Base-by-base conservation (phyloP, 35 echinoderm and acorn worm genomes). In the Ophiothrix spiculata region DNA sequence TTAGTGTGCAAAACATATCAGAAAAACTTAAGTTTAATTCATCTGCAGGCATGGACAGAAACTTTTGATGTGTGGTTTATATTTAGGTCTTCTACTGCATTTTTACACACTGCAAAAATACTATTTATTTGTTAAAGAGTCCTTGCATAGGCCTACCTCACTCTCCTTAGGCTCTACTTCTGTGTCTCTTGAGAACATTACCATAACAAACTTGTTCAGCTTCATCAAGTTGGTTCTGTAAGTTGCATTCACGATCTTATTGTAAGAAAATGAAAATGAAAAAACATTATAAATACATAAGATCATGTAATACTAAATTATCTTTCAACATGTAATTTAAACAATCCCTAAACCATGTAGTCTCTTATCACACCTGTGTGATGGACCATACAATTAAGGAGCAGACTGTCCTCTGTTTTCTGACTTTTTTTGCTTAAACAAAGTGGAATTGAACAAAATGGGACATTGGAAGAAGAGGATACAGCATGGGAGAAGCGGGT, bases 161-260 rank as follows among this genome's bases (percentile, higher is more conserved):
- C 88, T 88, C 40, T 94, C 89, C 64, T 99, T 99, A 31, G 96
- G 96, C 31, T 94, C 56, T 17, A 99, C 96, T 92, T 94, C 94
- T 33, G 92, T 94, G 56, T 99, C 96, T 35, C 92, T 54, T 1
- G 78, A 46, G 75, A 99, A 99, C 92, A 91, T 93, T 1, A 99
- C 96, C 96, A 99, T 94, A 10, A 99, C 92, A 91, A 99, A 94
- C 75, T 56, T 91, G 73, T 99, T 99, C 39, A 99, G 82, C 54
- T 86, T 94, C 92, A 86, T 75, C 28, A 99, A 83, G 75, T 99
- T 99, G 1, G 86, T 83, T 79, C 90, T 99, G 89, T 94, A 99
- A 3, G 75, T 88, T 85, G 73, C n/a, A 40, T 99, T 99, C 31
- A 99, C 87, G 77, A 79, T 40, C 96, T 99, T 74, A 29, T 77